Conservation (phyloP, 1,140 invertebrate genomes). For the Drosophila trapezifrons region DNA sequence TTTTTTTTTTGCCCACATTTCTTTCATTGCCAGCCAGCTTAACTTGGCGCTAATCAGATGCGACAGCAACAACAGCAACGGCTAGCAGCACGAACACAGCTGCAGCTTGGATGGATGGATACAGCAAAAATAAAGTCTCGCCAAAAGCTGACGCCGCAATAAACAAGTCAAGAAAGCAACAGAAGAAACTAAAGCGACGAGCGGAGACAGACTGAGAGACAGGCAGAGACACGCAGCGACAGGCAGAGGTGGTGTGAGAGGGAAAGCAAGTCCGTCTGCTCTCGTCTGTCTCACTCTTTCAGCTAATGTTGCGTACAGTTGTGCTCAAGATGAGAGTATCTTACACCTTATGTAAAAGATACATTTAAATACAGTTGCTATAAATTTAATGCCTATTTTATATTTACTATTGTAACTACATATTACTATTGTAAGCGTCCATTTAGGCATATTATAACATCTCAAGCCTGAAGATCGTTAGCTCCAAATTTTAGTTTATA, state of each 20-base stretch:
- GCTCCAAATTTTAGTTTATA: no score
- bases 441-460: no score
- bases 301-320: conserved; percentile 15
- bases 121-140: conserved; percentile 56
- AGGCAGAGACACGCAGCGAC: conserved; percentile 5
- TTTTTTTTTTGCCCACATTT: conserved; percentile 46
- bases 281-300: conserved; percentile 2
- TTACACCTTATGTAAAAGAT: no score
- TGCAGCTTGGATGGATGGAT: conserved; percentile 21
- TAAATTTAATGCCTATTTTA: no score
- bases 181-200: conserved; percentile 28
- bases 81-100: conserved; percentile 17
- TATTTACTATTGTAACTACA: no score
- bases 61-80: conserved; percentile 33
- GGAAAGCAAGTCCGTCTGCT: conserved; percentile 2
- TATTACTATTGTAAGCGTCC: no score
- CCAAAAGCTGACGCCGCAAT: conserved; percentile 70
- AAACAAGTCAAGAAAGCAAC: conserved; percentile 54
- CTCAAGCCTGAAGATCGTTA: no score
- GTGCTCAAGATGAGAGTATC: neutral
- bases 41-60: conserved; percentile 51
- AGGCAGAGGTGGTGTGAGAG: neutral
- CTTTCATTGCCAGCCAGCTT: conserved; percentile 43
- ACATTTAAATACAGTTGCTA: neutral
- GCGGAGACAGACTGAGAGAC: conserved; percentile 29